phyloP scores from a whole-genome alignment of 1,140 invertebrate genomes.

The Dreissena rostriformis region DNA sequence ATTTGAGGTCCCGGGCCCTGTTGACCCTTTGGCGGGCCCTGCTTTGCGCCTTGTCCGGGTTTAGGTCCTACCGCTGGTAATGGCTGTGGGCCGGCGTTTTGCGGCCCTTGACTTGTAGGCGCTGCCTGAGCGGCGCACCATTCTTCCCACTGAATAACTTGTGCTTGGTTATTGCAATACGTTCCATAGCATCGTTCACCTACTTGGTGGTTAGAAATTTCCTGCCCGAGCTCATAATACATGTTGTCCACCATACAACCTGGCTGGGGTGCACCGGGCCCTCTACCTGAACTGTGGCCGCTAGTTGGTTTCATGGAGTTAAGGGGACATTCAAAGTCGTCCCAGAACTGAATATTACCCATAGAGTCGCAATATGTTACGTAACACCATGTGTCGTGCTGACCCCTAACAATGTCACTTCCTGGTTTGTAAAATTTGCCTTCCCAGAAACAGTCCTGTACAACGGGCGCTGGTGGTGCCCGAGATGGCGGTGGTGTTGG shows the following conservation, averaged over 20 bases:
- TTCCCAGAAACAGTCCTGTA: constrained; percentile 53
- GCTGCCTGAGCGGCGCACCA: constrained; percentile 42
- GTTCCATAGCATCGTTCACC: constrained; percentile 55
- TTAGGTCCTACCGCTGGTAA: neutral
- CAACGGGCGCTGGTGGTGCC: constrained; percentile 6
- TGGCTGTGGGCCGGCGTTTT: neutral
- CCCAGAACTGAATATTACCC: constrained; percentile 53
- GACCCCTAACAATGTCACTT: constrained; percentile 45
- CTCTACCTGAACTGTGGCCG: constrained; percentile 23
- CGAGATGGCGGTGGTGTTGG: neutral
- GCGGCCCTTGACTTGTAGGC: neutral
- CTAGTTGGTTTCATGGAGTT: constrained; percentile 55
- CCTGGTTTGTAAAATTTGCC: constrained; percentile 42
- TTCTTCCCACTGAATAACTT: constrained; percentile 52
- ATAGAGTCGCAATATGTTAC: constrained; percentile 47
- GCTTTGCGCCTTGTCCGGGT: neutral
- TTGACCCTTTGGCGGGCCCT: neutral
- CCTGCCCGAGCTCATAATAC: constrained; percentile 48
- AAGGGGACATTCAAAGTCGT: constrained; percentile 50
- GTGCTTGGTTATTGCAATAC: constrained; percentile 41
- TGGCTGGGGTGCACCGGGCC: neutral
- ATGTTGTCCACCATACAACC: constrained; percentile 35
- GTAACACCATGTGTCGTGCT: constrained; percentile 49
- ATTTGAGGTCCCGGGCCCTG: neutral
- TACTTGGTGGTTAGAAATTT: constrained; percentile 42